phyloP scores from a whole-genome alignment of 2,113 vertebrate genomes.

The Forbesichthys papilliferus region DNA sequence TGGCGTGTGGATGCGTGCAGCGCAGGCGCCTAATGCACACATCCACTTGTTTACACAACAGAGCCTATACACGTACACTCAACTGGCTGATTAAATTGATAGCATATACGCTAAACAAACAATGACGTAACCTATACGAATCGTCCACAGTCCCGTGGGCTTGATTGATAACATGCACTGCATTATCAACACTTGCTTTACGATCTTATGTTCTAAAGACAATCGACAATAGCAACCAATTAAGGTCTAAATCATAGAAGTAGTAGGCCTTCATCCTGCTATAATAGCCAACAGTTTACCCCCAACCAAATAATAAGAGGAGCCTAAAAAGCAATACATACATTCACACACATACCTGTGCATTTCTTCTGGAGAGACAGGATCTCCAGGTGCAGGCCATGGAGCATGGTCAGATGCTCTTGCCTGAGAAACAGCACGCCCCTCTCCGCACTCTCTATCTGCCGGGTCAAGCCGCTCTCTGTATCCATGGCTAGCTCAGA shows the following conservation, averaged over 20 bases:
- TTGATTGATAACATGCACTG: conserved; percentile 36
- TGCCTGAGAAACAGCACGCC: conserved; percentile 91
- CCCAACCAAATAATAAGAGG: neutral
- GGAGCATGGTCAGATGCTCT: conserved; percentile 91
- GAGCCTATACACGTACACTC: neutral
- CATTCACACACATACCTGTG: conserved; percentile 76
- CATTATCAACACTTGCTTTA: conserved; percentile 21
- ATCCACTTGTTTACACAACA: neutral
- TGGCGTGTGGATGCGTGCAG: neutral
- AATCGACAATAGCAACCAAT: neutral
- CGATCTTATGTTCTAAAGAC: neutral
- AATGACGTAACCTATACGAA: conserved; percentile 63
- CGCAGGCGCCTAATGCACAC: neutral
- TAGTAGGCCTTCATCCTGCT: too few species aligned
- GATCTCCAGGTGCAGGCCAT: conserved; percentile 94
- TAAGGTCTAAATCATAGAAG: neutral
- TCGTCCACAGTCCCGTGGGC: conserved; percentile 40
- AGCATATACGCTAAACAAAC: conserved; percentile 31
- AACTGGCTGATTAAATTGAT: conserved; percentile 44
- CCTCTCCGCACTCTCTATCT: conserved; percentile 90
- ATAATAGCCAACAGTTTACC: neutral
- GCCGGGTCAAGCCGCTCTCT: conserved; percentile 81
- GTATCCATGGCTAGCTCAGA: conserved; percentile 80
- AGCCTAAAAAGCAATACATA: conserved; percentile 2
- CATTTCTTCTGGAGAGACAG: conserved; percentile 94